Percentiles rank a stretch among this genome's conserved stretches.
These are phyloP conservation scores for Hemiscyllium ocellatum DNA, from an alignment of 2,113 vertebrate species.

Conservation along the genomic window DNA sequence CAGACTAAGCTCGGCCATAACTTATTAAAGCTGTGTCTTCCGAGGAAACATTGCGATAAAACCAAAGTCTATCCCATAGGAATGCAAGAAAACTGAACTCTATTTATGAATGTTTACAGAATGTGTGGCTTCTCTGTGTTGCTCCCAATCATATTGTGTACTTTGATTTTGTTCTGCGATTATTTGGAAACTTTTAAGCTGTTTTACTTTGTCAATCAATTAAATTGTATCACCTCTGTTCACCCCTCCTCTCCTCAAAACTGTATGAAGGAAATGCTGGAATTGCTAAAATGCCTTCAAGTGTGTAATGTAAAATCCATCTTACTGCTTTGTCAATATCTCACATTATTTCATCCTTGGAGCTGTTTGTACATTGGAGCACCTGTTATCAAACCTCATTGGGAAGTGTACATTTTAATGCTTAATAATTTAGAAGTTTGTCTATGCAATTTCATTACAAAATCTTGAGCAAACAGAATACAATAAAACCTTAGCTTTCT, in stretches of 20 bases:
- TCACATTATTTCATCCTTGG: constrained; percentile 3
- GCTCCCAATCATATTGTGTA: background rate
- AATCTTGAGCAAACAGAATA: background rate
- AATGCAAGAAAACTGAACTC: constrained; percentile 26
- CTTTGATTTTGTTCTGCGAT: constrained; percentile 9
- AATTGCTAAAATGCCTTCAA: background rate
- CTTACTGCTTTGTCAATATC: background rate
- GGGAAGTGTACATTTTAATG: background rate
- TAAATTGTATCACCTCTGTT: background rate
- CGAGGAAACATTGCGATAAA: background rate
- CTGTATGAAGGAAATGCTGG: background rate
- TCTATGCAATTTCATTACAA: background rate
- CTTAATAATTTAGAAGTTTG: background rate
- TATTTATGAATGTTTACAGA: constrained; percentile 22
- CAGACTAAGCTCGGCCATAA: background rate
- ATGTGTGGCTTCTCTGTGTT: background rate
- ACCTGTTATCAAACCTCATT: background rate
- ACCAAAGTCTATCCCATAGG: constrained; percentile 13
- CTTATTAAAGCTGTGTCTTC: background rate
- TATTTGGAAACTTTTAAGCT: background rate
- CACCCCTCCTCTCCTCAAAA: background rate
- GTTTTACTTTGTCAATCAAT: background rate
- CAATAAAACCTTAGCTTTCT: background rate
- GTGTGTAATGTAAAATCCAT: background rate
- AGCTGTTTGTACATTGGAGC: background rate